Conservation (phyloP, 2,888 invertebrate species). For the Cremastobaeus sp. region DNA sequence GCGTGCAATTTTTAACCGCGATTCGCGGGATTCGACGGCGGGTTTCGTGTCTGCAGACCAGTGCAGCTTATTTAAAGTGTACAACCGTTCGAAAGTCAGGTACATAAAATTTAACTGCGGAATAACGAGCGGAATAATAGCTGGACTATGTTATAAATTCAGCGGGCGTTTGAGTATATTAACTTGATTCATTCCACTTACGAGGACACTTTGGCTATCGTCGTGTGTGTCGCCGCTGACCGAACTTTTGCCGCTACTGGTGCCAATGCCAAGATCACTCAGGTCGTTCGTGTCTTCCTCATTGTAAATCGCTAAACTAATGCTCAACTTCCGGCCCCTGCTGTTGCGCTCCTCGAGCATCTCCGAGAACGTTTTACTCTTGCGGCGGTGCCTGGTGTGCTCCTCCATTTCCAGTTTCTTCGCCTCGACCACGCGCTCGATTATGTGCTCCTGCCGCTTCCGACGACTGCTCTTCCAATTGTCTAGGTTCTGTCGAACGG, state of each 20-base stretch:
- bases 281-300: conserved; percentile 91
- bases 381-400: conserved; percentile 84
- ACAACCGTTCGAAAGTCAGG: conserved; percentile 18
- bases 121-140: conserved; percentile 28
- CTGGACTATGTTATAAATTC: conserved; percentile 21
- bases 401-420: conserved; percentile 91
- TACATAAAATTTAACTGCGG: conserved; percentile 21
- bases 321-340: conserved; percentile 81
- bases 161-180: conserved; percentile 18
- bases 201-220: conserved; percentile 75
- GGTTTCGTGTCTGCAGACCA: not conserved
- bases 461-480: conserved; percentile 96
- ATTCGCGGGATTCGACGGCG: no score
- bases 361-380: conserved; percentile 95
- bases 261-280: conserved; percentile 87
- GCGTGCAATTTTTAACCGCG: no score
- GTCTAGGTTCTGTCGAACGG: conserved; percentile 89
- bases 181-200: conserved; percentile 62
- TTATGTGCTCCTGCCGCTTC: conserved; percentile 94
- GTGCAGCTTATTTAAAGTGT: conserved; percentile 7
- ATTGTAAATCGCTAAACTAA: conserved; percentile 84
- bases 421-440: conserved; percentile 93
- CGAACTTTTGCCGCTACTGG: conserved; percentile 77
- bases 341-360: conserved; percentile 91
- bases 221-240: conserved; percentile 77